Base-by-base conservation (phyloP, 1,140 invertebrate genomes). In the Amyelois transitella region DNA sequence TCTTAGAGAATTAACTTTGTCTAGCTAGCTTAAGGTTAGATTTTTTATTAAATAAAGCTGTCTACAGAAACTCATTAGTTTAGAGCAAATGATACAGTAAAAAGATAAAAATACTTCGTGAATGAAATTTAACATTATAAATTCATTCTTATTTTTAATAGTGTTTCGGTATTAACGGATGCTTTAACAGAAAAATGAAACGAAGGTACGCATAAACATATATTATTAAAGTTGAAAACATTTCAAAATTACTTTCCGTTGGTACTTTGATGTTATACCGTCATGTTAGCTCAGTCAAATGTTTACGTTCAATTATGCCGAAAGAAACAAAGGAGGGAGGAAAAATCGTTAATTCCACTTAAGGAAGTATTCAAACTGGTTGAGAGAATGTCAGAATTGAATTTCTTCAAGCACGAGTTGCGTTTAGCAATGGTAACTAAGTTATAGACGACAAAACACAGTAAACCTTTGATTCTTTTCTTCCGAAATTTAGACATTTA, bases 261-360 rank as follows among this genome's bases (percentile, higher is more conserved):
- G 45, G 21, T 48, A 48, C 45, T 19, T 48, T 48, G 20, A 48
- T 48, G 45, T 48, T n/a, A n/a, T 48, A 21, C 32, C 32, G 12
- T 48, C 18, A 48, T n/a, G 45, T 19, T 48, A n/a, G 18, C 45
- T 21, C 18, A 48, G 45, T 21, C 18, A 19, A n/a, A 19, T 48
- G 45, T 48, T 48, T 48, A 21, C 45, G 19, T 48, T 48, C 20
- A 48, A 48, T 48, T 48, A 48, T 48, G 21, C 19, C 18, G 18
- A 21, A 48, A 48, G 45, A 48, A 48, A 48, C 45, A 48, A 48
- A 21, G 45, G 20, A 48, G 12, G 20, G 18, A 48, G 7, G 20
- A 48, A 48, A 48, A 48, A 20, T 20, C 18, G 18, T 48, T 48
- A 48, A 48, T 48, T 48, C 45, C 45, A 48, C 45, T 48, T 48